Evolutionary conservation across 2,888 invertebrate genomes (phyloP).

Genomic region (Stenolophus ochropezus): DNA sequence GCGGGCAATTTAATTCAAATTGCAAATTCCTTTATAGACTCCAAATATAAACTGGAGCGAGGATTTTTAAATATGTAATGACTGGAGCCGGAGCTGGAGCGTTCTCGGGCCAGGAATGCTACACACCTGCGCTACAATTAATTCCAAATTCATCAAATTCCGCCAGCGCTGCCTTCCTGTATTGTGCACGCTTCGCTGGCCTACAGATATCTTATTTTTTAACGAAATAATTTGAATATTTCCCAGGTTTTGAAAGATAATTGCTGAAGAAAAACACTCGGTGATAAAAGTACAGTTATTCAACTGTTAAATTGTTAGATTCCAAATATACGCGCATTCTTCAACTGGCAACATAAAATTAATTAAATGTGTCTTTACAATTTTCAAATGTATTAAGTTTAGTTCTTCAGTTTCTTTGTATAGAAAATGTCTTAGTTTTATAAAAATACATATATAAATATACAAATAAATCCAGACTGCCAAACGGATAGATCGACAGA

Average conservation of each 20-base stretch:
- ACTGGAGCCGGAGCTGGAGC: background rate
- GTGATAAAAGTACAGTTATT: background rate
- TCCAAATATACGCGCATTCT: background rate
- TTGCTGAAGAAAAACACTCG: background rate
- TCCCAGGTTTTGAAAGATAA: background rate
- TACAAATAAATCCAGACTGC: no score
- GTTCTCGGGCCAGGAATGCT: slow-evolving; percentile 20
- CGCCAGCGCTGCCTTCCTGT: background rate
- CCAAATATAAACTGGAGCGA: slow-evolving; percentile 37
- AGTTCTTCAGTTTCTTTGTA: no score
- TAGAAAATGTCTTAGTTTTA: background rate
- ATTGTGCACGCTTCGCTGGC: background rate
- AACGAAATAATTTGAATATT: background rate
- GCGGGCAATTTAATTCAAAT: slow-evolving; percentile 31
- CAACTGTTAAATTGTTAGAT: background rate
- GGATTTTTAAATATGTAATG: slow-evolving; percentile 41
- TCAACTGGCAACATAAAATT: background rate
- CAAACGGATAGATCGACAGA: no score
- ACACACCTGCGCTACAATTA: slow-evolving; percentile 29
- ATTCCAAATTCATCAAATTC: slow-evolving; percentile 38
- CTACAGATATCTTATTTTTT: background rate
- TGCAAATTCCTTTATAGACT: slow-evolving; percentile 41
- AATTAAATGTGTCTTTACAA: no score
- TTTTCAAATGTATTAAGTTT: no score
- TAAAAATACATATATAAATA: background rate